phyloP scores from a whole-genome alignment of 1,140 invertebrate genomes.

The Drosophila grimshawi region DNA sequence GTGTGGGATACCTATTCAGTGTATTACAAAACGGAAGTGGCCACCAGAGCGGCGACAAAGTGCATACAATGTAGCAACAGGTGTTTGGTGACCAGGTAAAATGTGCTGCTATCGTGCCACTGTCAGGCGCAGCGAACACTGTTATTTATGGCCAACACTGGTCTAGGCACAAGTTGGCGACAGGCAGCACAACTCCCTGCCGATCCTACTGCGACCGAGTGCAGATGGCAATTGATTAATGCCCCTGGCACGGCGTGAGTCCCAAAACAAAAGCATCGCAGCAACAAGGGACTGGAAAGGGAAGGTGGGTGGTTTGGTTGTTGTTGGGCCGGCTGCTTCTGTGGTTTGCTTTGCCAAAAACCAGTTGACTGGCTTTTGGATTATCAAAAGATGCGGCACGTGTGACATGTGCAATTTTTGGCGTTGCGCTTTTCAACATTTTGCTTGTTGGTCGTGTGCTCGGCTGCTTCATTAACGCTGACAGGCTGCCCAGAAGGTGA shows the following conservation, averaged over 20 bases:
- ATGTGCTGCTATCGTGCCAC: constrained; percentile 14
- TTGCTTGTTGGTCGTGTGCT: constrained; percentile 10
- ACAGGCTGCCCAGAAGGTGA: constrained; percentile 63
- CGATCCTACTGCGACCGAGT: constrained; percentile 28
- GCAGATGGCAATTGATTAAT: constrained; percentile 75
- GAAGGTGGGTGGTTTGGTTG: not conserved
- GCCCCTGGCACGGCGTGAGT: constrained; percentile 44
- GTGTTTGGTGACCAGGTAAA: constrained; percentile 39
- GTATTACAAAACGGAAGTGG: constrained; percentile 38
- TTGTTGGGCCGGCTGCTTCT: not conserved
- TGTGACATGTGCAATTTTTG: constrained; percentile 46
- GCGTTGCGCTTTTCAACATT: constrained; percentile 11
- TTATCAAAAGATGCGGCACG: constrained; percentile 50
- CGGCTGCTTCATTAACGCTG: constrained; percentile 70
- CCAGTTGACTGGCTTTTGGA: constrained; percentile 39
- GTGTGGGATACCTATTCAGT: not conserved
- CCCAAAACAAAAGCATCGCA: constrained; percentile 55
- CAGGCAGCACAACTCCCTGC: constrained; percentile 12
- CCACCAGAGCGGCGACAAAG: constrained; percentile 28
- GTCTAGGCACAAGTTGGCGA: not conserved
- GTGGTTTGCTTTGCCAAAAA: constrained; percentile 18
- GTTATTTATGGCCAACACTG: constrained; percentile 62
- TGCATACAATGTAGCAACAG: constrained; percentile 52
- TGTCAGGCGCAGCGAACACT: constrained; percentile 46
- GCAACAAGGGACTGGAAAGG: not conserved